phyloP scores from a whole-genome alignment of 2,113 vertebrate genomes.

The Dascyllus trimaculatus region DNA sequence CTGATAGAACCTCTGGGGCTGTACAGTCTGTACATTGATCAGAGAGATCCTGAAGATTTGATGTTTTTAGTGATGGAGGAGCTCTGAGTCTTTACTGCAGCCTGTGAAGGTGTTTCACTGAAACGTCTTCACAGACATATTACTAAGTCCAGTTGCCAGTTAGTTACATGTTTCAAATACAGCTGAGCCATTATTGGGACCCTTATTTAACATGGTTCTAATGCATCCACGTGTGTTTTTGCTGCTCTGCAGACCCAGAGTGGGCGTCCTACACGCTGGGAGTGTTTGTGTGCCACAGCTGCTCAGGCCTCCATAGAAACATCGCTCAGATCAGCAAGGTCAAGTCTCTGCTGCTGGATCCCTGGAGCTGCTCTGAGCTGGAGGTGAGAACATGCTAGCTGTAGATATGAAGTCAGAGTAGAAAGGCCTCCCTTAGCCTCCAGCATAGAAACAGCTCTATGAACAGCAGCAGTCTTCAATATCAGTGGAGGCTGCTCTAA shows the following conservation, averaged over 20 bases:
- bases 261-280: slow-evolving; percentile 92
- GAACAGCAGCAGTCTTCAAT: too few relatives aligned
- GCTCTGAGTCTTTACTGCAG: neutral
- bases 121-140: too few relatives aligned
- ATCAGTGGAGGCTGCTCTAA: too few relatives aligned
- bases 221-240: slow-evolving; percentile 1
- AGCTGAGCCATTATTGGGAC: too few relatives aligned
- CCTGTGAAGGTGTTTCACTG: too few relatives aligned
- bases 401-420: neutral
- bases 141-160: too few relatives aligned
- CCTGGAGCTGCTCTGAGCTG: slow-evolving; percentile 87
- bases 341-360: slow-evolving; percentile 88
- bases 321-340: slow-evolving; percentile 89
- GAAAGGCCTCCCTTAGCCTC: too few relatives aligned
- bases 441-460: too few relatives aligned
- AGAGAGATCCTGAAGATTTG: slow-evolving; percentile 1
- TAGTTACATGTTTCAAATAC: too few relatives aligned
- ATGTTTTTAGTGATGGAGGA: neutral
- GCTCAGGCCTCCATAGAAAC: slow-evolving; percentile 89
- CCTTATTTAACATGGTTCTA: neutral
- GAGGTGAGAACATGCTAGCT: slow-evolving; percentile 76
- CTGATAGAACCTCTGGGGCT: too few relatives aligned
- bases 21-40: too few relatives aligned
- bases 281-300: slow-evolving; percentile 89
- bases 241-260: slow-evolving; percentile 82